These are phyloP conservation scores for Echinometra lucunter DNA, from an alignment of 53 echinoderm and acorn worm species.

Conservation along the genomic window DNA sequence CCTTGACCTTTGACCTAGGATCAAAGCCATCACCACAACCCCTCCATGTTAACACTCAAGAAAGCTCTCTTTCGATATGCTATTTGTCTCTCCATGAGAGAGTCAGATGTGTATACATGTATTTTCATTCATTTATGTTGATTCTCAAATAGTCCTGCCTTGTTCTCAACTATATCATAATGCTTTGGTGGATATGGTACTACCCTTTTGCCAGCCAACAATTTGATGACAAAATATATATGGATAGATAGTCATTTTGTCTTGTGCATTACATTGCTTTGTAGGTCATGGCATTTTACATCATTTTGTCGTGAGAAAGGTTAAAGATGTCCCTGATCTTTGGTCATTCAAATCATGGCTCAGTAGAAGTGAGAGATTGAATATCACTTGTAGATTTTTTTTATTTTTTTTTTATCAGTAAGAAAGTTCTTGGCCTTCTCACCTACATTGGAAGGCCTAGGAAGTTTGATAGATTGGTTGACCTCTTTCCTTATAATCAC, in stretches of 20 bases:
- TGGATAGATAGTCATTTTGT: not conserved
- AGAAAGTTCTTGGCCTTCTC: too few species aligned
- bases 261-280: not conserved
- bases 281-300: not conserved
- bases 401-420: not conserved
- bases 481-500: too few species aligned
- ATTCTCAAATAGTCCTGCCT: slow-evolving; percentile 41
- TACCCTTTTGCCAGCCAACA: not conserved
- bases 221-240: not conserved
- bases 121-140: not conserved
- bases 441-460: too few species aligned
- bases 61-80: not conserved
- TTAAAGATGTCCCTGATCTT: not conserved
- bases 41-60: slow-evolving; percentile 34
- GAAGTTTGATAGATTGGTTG: too few species aligned
- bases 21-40: slow-evolving; percentile 23
- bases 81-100: not conserved
- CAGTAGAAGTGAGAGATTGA: not conserved
- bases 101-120: too few species aligned
- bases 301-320: too few species aligned
- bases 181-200: not conserved
- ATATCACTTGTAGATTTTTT: not conserved
- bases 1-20: slow-evolving; percentile 54
- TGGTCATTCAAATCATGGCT: not conserved
- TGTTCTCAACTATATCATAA: not conserved